Evolutionary conservation across 2,888 invertebrate species (phyloP).

Genomic region (Callosobruchus maculatus): DNA sequence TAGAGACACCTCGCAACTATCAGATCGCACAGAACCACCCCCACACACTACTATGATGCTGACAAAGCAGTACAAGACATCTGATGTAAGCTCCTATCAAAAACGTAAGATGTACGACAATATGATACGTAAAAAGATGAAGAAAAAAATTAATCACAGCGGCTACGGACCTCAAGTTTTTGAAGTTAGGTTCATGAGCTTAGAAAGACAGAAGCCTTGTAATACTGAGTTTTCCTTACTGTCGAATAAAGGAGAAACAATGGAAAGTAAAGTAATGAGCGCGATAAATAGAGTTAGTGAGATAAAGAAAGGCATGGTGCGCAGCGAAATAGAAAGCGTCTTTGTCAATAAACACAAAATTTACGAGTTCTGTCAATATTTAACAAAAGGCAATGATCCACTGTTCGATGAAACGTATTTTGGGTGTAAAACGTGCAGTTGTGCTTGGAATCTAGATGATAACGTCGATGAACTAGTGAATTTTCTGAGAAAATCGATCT

Average conservation of each 20-base stretch:
- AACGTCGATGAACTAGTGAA: neutral
- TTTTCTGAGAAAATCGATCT: neutral
- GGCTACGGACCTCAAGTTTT: slow-evolving; percentile 24
- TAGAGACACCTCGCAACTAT: neutral
- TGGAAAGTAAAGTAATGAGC: neutral
- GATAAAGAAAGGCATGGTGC: neutral
- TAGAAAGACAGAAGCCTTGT: slow-evolving; percentile 3
- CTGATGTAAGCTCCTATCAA: slow-evolving; percentile 26
- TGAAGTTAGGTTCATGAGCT: slow-evolving; percentile 31
- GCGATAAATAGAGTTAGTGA: neutral
- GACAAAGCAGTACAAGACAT: slow-evolving; percentile 28
- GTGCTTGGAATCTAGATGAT: neutral
- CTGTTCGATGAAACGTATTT: neutral
- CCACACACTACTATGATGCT: slow-evolving; percentile 11
- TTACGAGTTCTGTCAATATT: neutral
- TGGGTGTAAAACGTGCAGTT: neutral
- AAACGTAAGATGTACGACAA: slow-evolving; percentile 31
- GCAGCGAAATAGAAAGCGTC: neutral
- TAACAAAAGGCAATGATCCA: neutral
- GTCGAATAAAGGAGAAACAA: slow-evolving; percentile 1
- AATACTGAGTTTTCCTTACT: neutral
- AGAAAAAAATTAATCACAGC: slow-evolving; percentile 14
- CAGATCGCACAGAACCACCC: neutral
- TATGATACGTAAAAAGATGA: slow-evolving; percentile 23
- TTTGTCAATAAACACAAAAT: neutral